Evolutionary conservation across 1,140 invertebrate species (phyloP), one percentile per base, ranked within the genome.

Genomic region (Pantala flavescens): DNA sequence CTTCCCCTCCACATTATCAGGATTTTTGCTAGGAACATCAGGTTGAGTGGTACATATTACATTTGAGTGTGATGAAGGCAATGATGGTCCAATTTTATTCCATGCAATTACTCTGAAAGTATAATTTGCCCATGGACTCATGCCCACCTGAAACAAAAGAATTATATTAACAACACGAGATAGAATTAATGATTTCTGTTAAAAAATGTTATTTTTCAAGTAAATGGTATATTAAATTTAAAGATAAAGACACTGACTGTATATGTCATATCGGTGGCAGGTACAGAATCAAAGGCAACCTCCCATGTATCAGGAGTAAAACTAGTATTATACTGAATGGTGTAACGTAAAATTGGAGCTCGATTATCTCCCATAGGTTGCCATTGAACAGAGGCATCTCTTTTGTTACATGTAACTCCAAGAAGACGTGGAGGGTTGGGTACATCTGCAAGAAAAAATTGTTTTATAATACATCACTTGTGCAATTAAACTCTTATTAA

Each of bases 91-190:
- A 78, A 98, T 93, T 83, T 95, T 95, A 83, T 99, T 99, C 80
- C 88, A 88, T 0, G 97, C 96, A 74, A 96, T 87, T 7, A 99
- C 94, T 55, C 97, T 86, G 87, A 98, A 99, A 0, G 96, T 98
- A 80, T 98, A 99, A 83, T 98, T 98, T 0, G 94, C 89, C 93
- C 94, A 98, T 0, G 96, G 95, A 71, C 88, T 91, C 86, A 98
- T 90, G 55, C 87, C 84, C 2, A 94, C 84, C 84, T 83, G 75
- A 75, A 76, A 77, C 75, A 75, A 76, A 75, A 71, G 9, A 36
- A 36, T 9, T 36, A 9, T 9, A 36, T 36, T 36, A 5, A 36
- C 2, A 2, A 19, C 21, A 74, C 55, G 23, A 42, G 28, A 71
- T 23, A 55, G 43, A 55, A 71, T 36, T 73, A 70, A 63, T 3